phyloP scores from a whole-genome alignment of 2,888 invertebrate species.

The Xanthia icteritia region DNA sequence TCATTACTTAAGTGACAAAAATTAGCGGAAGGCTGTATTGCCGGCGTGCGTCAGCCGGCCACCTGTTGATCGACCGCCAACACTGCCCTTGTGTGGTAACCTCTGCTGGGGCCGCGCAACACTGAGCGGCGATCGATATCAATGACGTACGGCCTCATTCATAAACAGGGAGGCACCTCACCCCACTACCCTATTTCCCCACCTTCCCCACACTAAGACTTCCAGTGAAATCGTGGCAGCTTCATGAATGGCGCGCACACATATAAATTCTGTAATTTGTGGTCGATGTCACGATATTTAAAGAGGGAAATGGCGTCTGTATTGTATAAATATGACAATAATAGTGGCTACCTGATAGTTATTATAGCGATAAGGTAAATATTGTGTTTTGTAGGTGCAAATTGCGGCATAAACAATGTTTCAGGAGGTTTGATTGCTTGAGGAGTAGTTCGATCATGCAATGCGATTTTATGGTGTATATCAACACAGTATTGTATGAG shows the following conservation, averaged over 20 bases:
- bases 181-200: conserved; percentile 64
- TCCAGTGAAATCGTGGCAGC: conserved; percentile 73
- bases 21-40: conserved; percentile 71
- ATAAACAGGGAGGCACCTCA: conserved; percentile 84
- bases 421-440: conserved; percentile 32
- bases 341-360: conserved; percentile 46
- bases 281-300: conserved; percentile 56
- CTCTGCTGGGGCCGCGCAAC: conserved; percentile 76
- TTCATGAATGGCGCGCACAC: conserved; percentile 86
- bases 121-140: conserved; percentile 81
- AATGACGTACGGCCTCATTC: conserved; percentile 90
- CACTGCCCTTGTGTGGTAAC: conserved; percentile 86
- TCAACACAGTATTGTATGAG: conserved; percentile 58
- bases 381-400: conserved; percentile 43
- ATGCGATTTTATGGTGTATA: conserved; percentile 35
- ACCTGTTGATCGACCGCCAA: conserved; percentile 85
- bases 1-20: conserved; percentile 79
- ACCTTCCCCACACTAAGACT: conserved; percentile 72
- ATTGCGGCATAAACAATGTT: conserved; percentile 40
- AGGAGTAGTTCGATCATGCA: conserved; percentile 45
- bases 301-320: conserved; percentile 53
- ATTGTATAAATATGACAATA: conserved; percentile 54
- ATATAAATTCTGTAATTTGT: conserved; percentile 68
- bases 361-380: conserved; percentile 48
- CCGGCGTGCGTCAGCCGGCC: conserved; percentile 81